Conservation (phyloP, 2,888 invertebrate genomes). For the Chironomus tentans region DNA sequence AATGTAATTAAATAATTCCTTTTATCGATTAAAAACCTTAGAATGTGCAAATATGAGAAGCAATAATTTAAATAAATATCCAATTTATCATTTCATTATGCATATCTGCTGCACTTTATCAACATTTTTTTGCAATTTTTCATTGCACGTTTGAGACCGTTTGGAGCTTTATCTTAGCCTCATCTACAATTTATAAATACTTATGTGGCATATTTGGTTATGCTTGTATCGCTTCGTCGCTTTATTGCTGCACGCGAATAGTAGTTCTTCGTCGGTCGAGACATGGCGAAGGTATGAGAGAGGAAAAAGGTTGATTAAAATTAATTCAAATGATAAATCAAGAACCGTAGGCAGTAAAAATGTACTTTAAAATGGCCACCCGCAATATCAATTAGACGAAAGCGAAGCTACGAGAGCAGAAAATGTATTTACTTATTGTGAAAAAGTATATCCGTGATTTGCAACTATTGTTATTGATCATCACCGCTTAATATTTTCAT, state of each 20-base stretch:
- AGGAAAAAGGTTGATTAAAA: conserved; percentile 24
- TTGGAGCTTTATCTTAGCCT: conserved; percentile 16
- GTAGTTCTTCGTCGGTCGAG: background rate
- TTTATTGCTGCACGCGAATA: conserved; percentile 18
- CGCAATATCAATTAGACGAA: conserved; percentile 26
- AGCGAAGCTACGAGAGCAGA: background rate
- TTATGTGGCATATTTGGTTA: conserved; percentile 25
- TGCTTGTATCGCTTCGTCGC: background rate
- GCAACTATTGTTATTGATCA: conserved; percentile 20
- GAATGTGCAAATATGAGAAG: conserved; percentile 26
- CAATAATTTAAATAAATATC: conserved; percentile 27
- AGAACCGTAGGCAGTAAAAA: background rate
- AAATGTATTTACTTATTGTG: background rate
- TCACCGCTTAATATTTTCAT: background rate
- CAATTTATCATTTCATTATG: conserved; percentile 27
- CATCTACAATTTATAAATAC: background rate
- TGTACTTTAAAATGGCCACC: conserved; percentile 21
- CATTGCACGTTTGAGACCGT: conserved; percentile 6
- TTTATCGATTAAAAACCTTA: too few relatives aligned
- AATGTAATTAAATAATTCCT: too few relatives aligned
- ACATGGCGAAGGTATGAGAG: background rate
- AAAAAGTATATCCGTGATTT: conserved; percentile 3
- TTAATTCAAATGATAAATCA: conserved; percentile 27
- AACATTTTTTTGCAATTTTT: background rate
- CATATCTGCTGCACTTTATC: conserved; percentile 15